Conservation (phyloP, 1,140 invertebrate species). For the Drosophila nikananu region DNA sequence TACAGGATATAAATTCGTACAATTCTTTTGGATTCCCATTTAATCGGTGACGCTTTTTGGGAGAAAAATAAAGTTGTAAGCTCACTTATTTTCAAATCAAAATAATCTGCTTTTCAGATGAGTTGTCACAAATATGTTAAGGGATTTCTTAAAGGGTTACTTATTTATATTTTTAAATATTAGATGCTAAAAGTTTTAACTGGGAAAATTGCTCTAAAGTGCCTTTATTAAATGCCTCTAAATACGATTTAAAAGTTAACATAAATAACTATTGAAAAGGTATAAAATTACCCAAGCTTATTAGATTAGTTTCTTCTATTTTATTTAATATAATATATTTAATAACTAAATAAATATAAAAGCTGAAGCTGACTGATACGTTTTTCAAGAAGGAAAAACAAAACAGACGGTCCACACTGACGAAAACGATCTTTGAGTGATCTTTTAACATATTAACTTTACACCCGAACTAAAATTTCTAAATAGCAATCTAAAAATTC, state of each 20-base stretch:
- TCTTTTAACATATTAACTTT: neutral
- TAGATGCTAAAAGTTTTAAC: too few relatives aligned
- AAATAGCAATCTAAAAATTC: neutral
- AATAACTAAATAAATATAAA: neutral
- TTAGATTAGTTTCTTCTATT: neutral
- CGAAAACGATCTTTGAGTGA: neutral
- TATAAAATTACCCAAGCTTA: too few relatives aligned
- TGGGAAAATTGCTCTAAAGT: too few relatives aligned
- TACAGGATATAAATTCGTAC: slow-evolving; percentile 23
- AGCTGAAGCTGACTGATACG: neutral
- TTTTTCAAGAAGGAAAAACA: neutral
- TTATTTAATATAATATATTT: neutral
- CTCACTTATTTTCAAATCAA: neutral
- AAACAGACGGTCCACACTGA: too few relatives aligned
- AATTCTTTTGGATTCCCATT: slow-evolving; percentile 7
- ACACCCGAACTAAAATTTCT: neutral
- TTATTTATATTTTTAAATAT: neutral
- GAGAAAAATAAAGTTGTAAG: slow-evolving; percentile 6
- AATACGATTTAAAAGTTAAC: neutral
- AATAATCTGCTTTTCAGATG: neutral
- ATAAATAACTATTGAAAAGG: neutral
- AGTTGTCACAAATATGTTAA: neutral
- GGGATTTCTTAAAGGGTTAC: neutral
- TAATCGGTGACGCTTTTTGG: slow-evolving; percentile 5
- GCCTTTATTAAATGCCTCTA: too few relatives aligned